These are phyloP conservation scores for Himalopsyche kuldschensis DNA, from an alignment of 2,888 invertebrate genomes.

Conservation along the genomic window DNA sequence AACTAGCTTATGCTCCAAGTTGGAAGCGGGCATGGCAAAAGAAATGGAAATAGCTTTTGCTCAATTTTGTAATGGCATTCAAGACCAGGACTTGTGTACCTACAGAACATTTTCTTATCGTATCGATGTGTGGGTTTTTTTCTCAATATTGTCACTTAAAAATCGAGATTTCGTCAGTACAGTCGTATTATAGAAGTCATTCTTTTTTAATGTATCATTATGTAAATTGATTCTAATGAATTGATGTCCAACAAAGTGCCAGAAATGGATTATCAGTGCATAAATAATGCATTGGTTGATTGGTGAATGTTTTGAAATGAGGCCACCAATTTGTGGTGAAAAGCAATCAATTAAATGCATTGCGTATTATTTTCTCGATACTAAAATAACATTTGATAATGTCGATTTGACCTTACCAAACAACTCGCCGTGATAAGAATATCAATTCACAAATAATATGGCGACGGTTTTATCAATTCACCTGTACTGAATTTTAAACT, in stretches of 20 bases:
- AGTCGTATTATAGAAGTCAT: not conserved
- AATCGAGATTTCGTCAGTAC: too few species aligned
- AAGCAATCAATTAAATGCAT: not conserved
- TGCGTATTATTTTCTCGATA: not conserved
- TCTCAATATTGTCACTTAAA: too few species aligned
- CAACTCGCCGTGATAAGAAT: not conserved
- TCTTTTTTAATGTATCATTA: not conserved
- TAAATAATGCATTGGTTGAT: not conserved
- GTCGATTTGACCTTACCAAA: not conserved
- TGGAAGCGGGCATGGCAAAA: too few species aligned
- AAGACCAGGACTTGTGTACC: too few species aligned
- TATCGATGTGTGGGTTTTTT: too few species aligned
- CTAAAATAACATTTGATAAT: not conserved
- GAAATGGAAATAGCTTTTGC: too few species aligned
- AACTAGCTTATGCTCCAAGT: too few species aligned
- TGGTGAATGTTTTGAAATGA: not conserved
- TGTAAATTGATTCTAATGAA: not conserved
- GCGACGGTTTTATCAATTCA: not conserved
- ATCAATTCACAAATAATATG: not conserved
- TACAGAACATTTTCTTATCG: too few species aligned
- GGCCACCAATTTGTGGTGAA: not conserved
- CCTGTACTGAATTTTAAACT: not conserved
- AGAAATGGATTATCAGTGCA: not conserved
- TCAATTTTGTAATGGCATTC: too few species aligned
- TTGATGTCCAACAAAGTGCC: not conserved